Percentiles rank a stretch among this genome's conserved stretches.
Conservation (phyloP, 2,888 invertebrate species). For the Callinectes sapidus region DNA sequence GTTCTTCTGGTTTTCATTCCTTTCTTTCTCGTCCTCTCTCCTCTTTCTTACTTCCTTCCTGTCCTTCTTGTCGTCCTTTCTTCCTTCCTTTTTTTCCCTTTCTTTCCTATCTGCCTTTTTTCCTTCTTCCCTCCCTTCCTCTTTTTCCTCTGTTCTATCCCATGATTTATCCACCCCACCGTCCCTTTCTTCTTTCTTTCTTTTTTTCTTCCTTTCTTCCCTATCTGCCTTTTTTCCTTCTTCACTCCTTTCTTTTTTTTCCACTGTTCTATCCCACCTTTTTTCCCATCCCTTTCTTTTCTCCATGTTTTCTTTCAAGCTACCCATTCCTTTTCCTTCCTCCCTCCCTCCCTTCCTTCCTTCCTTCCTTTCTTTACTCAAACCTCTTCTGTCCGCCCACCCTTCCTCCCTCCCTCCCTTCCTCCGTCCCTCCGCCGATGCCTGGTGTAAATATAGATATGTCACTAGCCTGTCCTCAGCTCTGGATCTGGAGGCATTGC, state of each 20-base stretch:
- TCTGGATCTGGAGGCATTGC: not conserved
- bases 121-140: too few relatives aligned
- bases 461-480: constrained; percentile 15
- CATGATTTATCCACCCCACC: too few relatives aligned
- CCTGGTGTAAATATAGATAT: constrained; percentile 23
- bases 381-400: not conserved
- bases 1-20: not conserved
- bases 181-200: not conserved
- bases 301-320: not conserved
- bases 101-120: not conserved
- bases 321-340: too few relatives aligned
- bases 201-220: not conserved
- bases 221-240: not conserved
- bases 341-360: not conserved
- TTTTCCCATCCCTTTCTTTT: not conserved
- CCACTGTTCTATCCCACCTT: not conserved
- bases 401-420: not conserved
- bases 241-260: not conserved
- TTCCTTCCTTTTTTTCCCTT: not conserved
- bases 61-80: not conserved
- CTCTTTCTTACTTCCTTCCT: not conserved
- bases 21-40: too few relatives aligned
- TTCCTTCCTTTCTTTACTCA: not conserved
- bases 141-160: not conserved
- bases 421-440: not conserved